Percentiles rank a stretch among this genome's conserved stretches.
phyloP scores from a whole-genome alignment of 2,797 vertebrate genomes.

The Masticophis lateralis region DNA sequence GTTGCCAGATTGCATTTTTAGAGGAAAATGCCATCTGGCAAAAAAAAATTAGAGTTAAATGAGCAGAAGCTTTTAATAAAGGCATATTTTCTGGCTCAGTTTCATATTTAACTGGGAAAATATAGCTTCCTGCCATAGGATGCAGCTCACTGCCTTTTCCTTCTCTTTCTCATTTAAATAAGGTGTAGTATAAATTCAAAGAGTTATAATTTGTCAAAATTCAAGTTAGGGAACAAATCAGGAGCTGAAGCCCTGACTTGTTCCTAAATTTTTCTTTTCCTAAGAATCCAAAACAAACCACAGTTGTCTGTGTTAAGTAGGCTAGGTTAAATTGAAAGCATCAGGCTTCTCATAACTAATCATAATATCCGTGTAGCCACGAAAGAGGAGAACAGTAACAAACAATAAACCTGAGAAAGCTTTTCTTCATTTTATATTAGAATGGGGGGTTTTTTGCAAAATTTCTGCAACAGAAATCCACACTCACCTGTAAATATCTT shows the following conservation, averaged over 20 bases:
- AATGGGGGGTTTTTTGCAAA: background rate
- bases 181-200: background rate
- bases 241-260: background rate
- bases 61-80: background rate
- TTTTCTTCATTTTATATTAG: background rate
- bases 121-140: background rate
- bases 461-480: background rate
- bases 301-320: background rate
- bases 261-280: background rate
- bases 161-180: background rate
- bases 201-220: background rate
- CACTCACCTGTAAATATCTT: constrained; percentile 71
- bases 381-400: background rate
- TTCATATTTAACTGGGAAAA: background rate
- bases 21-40: no score
- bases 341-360: background rate
- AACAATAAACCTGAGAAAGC: background rate
- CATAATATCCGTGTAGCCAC: background rate
- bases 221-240: background rate
- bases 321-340: background rate
- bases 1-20: background rate
- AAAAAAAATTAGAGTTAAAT: background rate
- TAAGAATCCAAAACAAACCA: background rate
- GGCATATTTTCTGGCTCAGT: background rate
- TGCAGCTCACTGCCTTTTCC: background rate